These are phyloP conservation scores for Ephydatia muelleri DNA, from an alignment of 37 sponge, comb jelly and placozoan species.

Conservation along the genomic window DNA sequence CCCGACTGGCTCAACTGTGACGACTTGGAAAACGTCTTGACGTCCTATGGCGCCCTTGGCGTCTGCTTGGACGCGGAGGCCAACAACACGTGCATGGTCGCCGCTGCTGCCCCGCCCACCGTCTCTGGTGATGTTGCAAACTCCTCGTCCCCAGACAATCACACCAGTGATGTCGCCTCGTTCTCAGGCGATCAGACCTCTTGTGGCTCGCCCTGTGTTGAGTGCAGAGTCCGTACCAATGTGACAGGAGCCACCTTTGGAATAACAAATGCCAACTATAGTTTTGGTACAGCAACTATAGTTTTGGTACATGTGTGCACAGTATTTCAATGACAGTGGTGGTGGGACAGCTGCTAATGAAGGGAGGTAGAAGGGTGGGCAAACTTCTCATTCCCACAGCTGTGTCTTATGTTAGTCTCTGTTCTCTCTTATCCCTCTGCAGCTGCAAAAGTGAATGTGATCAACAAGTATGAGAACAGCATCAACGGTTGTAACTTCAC, in stretches of 20 bases:
- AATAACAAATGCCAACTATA: not conserved
- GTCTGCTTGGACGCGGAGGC: not conserved
- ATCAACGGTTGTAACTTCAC: not conserved
- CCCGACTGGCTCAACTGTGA: not conserved
- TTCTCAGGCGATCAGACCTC: no score
- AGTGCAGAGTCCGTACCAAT: not conserved
- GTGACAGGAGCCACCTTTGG: not conserved
- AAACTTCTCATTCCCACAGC: no score
- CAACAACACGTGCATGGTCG: not conserved
- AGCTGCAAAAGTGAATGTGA: not conserved
- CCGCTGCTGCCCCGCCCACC: not conserved
- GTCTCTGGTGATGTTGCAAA: not conserved
- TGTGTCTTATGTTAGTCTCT: no score
- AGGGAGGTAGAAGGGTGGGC: no score
- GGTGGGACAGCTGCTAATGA: no score
- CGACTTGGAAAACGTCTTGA: not conserved
- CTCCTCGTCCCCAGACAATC: not conserved
- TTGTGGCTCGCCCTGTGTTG: not conserved
- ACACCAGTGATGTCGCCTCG: no score
- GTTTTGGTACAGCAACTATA: not conserved
- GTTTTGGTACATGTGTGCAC: not conserved
- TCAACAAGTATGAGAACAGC: not conserved
- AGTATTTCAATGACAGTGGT: not conserved
- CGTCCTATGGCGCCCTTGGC: not conserved
- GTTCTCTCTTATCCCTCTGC: not conserved